A percentile compares a stretch with the other conserved stretches of the same genome.
Conservation (phyloP, 2,797 vertebrate genomes). For the Galagoides demidoff region DNA sequence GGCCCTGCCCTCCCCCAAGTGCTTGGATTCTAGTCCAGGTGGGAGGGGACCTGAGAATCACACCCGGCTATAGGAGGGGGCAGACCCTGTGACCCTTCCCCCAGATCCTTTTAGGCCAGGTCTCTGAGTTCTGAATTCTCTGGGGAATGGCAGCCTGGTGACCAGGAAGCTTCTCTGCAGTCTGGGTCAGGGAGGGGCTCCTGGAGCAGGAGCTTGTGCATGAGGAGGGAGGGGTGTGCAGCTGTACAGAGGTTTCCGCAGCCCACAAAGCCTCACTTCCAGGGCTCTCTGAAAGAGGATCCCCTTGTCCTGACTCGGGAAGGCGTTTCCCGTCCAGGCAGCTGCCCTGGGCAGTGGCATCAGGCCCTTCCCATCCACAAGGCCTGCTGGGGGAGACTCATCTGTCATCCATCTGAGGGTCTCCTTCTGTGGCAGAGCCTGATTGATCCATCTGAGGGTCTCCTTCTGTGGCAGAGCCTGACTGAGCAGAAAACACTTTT, state of each 20-base stretch:
- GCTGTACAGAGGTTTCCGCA: not conserved
- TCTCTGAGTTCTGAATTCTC: not conserved
- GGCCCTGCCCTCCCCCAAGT: not conserved
- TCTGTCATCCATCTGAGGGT: not conserved
- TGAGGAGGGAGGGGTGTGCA: accelerated
- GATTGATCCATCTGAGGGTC: not conserved
- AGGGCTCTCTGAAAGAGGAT: not conserved
- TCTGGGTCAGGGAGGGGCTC: not conserved
- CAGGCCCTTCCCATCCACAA: not conserved
- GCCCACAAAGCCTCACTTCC: not conserved
- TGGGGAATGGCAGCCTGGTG: not conserved
- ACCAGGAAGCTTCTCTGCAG: not conserved
- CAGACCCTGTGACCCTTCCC: not conserved
- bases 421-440: not conserved
- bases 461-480: not conserved
- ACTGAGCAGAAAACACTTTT: not conserved
- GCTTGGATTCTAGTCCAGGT: not conserved
- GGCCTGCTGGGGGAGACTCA: not conserved
- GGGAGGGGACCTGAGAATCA: not conserved
- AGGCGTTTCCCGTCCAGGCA: not conserved
- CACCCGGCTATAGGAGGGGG: not conserved
- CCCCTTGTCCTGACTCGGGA: not conserved
- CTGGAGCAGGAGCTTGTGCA: not conserved
- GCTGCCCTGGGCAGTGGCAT: not conserved
- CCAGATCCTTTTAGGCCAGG: not conserved